A percentile compares a stretch with the other conserved stretches of the same genome.
phyloP scores from a whole-genome alignment of 2,113 vertebrate genomes.

The Leptocoma aspasia region DNA sequence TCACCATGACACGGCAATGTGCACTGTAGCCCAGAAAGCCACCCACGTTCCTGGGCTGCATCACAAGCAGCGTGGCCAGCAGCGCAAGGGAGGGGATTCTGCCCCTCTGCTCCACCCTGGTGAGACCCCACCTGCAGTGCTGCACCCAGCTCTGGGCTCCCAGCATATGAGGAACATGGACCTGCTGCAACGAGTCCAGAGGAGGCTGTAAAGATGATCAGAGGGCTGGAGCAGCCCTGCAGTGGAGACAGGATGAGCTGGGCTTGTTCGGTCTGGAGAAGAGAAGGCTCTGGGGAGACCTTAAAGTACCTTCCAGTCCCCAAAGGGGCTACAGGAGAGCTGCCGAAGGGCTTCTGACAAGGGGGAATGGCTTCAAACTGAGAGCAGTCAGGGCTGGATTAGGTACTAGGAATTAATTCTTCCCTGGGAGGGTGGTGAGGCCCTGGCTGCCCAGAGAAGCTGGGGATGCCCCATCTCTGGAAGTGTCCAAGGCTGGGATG shows the following conservation, averaged over 20 bases:
- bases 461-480: background rate
- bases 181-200: background rate
- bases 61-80: background rate
- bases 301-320: background rate
- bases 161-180: accelerated
- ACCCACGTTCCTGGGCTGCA: background rate
- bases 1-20: too few relatives aligned
- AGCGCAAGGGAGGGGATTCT: background rate
- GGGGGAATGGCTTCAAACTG: background rate
- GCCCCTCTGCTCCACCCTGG: background rate
- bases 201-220: too few relatives aligned
- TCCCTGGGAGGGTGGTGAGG: background rate
- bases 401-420: background rate
- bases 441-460: background rate
- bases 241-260: background rate
- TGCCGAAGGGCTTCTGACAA: background rate
- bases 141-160: background rate
- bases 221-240: background rate
- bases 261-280: background rate
- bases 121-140: background rate
- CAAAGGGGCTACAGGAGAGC: background rate
- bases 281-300: background rate
- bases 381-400: background rate
- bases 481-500: background rate
- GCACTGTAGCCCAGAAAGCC: background rate